Evolutionary conservation across 2,888 invertebrate species (phyloP), one percentile per base, ranked within the genome.

Genomic region (Cerastoderma edule): DNA sequence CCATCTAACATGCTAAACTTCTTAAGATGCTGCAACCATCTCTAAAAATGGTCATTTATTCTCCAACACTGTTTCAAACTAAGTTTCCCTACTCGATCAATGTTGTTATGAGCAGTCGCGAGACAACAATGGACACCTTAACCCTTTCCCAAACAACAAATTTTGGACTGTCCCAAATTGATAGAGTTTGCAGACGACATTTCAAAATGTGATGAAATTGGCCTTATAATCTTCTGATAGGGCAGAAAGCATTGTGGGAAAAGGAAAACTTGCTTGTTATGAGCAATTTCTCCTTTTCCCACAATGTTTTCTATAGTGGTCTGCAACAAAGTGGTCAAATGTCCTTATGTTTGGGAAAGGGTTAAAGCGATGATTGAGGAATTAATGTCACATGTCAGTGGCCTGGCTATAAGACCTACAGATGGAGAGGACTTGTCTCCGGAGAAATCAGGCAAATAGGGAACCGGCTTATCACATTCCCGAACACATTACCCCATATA

Each of bases 371-470:
- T 13, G 10, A 39, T 39, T 8, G 16, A 46, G 5, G 46, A 46
- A 46, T 46, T 2, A 46, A 46, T 46, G 46, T 46, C 46, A 46
- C 46, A 46, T 46, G 46, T 46, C 46, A 46, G n/a, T 16, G 19
- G 16, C n/a, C 46, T 46, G 46, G 46, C 46, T 46, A 19, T n/a
- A 19, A 46, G 46, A 46, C 19, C n/a, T 16, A 46, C 2, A 19
- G 46, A 46, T 46, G 2, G 46, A 46, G 46, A 19, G 46, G 46
- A n/a, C 46, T 46, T 46, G 16, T 19, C 46, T 19, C 46, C 16
- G 1, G 46, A 46, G 46, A 46, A 46, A 46, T 46, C 46, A 46
- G 46, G 46, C 46, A 46, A 46, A n/a, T 46, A 46, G 46, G n/a
- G n/a, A 46, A 46, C n/a, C n/a, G n/a, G 16, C 46, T 46, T 16